These are phyloP conservation scores for Nectonema munidae DNA, from an alignment of 2,888 invertebrate genomes.

Conservation along the genomic window DNA sequence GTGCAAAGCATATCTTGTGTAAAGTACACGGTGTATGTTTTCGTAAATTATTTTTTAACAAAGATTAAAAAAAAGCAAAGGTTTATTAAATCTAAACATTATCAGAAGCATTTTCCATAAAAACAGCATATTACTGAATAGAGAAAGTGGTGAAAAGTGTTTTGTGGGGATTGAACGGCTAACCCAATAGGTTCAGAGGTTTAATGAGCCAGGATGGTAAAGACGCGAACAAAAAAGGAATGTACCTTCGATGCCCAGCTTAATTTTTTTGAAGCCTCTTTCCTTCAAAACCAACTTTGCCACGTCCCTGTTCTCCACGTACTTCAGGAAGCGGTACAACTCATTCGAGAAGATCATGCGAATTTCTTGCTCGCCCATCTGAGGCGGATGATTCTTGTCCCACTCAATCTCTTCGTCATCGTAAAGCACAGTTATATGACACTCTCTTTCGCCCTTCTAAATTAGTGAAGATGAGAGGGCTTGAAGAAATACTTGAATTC, in stretches of 20 bases:
- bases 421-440: constrained; percentile 69
- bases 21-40: too few species aligned
- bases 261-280: constrained; percentile 81
- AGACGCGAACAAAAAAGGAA: too few species aligned
- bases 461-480: constrained; percentile 31
- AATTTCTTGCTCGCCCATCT: constrained; percentile 83
- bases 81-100: too few species aligned
- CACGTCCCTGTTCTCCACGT: constrained; percentile 92
- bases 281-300: constrained; percentile 97
- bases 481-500: constrained; percentile 1
- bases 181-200: too few species aligned
- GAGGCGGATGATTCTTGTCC: constrained; percentile 96
- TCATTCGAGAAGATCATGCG: constrained; percentile 70
- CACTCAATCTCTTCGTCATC: constrained; percentile 86
- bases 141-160: too few species aligned
- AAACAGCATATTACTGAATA: too few species aligned
- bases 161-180: too few species aligned
- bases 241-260: constrained; percentile 62
- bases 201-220: too few species aligned
- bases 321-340: constrained; percentile 88
- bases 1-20: too few species aligned
- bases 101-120: too few species aligned
- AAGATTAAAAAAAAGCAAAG: too few species aligned
- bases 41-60: too few species aligned
- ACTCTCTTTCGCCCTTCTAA: constrained; percentile 73